These are phyloP conservation scores for Acholoe squamosa DNA, from an alignment of 2,888 invertebrate genomes.

Conservation along the genomic window DNA sequence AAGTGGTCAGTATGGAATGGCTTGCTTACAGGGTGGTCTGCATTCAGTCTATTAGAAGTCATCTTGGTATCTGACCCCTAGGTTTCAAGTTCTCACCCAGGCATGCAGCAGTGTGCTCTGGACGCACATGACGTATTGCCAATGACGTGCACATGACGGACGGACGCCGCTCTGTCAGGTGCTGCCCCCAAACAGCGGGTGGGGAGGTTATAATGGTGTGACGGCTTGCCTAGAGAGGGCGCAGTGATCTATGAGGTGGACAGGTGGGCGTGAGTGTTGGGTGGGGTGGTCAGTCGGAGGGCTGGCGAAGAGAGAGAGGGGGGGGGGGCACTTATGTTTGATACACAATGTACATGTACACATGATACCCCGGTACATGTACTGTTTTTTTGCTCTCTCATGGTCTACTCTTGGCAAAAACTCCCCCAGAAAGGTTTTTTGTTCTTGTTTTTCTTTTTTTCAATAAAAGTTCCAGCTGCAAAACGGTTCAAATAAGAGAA, in stretches of 20 bases:
- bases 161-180: neutral
- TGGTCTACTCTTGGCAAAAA: too few relatives aligned
- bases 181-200: neutral
- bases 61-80: neutral
- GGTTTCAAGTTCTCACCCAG: neutral
- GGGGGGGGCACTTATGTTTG: too few relatives aligned
- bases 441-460: too few relatives aligned
- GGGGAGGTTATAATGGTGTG: neutral
- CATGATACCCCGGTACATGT: too few relatives aligned
- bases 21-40: neutral
- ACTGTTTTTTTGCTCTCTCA: too few relatives aligned
- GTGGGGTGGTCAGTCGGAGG: neutral
- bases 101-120: neutral
- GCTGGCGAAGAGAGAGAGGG: too few relatives aligned
- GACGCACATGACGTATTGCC: neutral
- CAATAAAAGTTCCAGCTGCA: too few relatives aligned
- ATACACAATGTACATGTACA: too few relatives aligned
- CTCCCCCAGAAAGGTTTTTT: too few relatives aligned
- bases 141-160: constrained; percentile 6
- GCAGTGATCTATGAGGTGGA: neutral
- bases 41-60: neutral
- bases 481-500: too few relatives aligned
- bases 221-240: neutral
- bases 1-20: too few relatives aligned
- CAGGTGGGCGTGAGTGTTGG: neutral